Percentiles rank a stretch among this genome's conserved stretches.
Conservation (phyloP, 2,797 vertebrate species). For the Petrocephalus schoutedeni region DNA sequence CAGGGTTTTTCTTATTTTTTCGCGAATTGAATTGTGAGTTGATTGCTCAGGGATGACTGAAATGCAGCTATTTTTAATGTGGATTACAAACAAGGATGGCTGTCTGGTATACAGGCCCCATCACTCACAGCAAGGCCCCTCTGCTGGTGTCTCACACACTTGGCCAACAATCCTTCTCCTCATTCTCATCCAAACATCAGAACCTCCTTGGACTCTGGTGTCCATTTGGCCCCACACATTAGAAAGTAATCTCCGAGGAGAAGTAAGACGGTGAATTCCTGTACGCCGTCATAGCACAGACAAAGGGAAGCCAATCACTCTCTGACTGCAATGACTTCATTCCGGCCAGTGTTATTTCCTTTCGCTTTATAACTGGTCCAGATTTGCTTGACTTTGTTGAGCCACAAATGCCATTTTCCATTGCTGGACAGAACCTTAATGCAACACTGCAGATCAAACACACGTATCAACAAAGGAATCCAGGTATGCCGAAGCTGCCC, state of each 20-base stretch:
- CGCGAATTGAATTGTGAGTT: background rate
- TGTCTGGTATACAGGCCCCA: constrained; percentile 73
- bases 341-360: constrained; percentile 73
- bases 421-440: constrained; percentile 91
- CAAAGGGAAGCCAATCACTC: constrained; percentile 82
- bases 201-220: constrained; percentile 11
- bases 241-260: constrained; percentile 90
- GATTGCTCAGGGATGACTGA: constrained; percentile 32
- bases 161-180: background rate
- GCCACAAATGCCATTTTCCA: constrained; percentile 70
- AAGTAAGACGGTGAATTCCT: constrained; percentile 98
- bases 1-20: background rate
- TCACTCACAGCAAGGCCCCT: constrained; percentile 51
- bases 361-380: constrained; percentile 75
- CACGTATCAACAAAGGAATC: constrained; percentile 90
- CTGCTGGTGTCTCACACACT: background rate
- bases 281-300: constrained; percentile 95
- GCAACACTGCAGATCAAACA: constrained; percentile 94
- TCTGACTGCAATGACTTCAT: constrained; percentile 75
- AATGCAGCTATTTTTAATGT: constrained; percentile 36
- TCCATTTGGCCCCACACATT: constrained; percentile 69
- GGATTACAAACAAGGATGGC: constrained; percentile 56
- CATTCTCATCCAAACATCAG: background rate
- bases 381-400: constrained; percentile 65
- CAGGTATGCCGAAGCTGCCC: constrained; percentile 82